A percentile compares a stretch with the other conserved stretches of the same genome.
Evolutionary conservation across 2,113 vertebrate species (phyloP).

Genomic region (Pyxicephalus adspersus): DNA sequence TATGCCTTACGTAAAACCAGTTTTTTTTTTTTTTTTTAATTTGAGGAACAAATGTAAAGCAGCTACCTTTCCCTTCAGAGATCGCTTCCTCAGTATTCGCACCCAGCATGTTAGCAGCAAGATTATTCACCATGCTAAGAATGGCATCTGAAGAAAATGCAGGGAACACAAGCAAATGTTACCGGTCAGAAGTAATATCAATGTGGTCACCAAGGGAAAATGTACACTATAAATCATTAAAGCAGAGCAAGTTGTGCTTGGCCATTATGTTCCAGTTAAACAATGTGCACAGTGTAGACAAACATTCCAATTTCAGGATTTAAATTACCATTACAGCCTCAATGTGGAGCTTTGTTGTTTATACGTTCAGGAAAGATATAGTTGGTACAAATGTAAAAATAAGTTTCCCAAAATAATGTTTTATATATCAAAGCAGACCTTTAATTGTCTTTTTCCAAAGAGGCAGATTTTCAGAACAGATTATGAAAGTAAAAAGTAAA

Average conservation of each 20-base stretch:
- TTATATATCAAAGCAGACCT: too few species aligned
- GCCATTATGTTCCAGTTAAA: neutral
- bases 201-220: neutral
- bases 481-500: too few species aligned
- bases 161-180: constrained; percentile 49
- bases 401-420: too few species aligned
- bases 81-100: constrained; percentile 81
- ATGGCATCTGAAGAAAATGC: constrained; percentile 86
- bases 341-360: too few species aligned
- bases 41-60: constrained; percentile 26
- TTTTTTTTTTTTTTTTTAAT: neutral
- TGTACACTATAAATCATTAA: too few species aligned
- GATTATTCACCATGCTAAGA: constrained; percentile 93
- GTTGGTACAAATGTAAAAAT: too few species aligned
- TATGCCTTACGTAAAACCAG: too few species aligned
- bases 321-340: too few species aligned
- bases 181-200: neutral
- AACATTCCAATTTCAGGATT: too few species aligned
- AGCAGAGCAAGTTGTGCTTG: neutral
- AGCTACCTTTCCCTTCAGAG: constrained; percentile 79
- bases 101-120: constrained; percentile 96
- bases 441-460: too few species aligned
- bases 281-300: neutral
- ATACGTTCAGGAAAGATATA: too few species aligned
- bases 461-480: too few species aligned